Conservation (phyloP, 2,888 invertebrate species). For the Trilocha varians region DNA sequence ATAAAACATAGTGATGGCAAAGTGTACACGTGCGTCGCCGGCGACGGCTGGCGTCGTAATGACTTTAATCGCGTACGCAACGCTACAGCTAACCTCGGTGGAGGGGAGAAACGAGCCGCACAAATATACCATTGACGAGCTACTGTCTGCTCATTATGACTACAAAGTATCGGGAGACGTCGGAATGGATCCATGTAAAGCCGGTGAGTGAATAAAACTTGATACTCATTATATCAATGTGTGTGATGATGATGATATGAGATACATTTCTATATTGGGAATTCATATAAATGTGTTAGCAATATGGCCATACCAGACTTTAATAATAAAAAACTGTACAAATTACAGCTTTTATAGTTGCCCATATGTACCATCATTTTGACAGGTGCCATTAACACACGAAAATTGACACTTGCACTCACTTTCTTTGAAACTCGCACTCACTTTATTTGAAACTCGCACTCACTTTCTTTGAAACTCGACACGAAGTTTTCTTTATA, state of each 20-base stretch:
- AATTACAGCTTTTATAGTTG: neutral
- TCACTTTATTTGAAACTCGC: no score
- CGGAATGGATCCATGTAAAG: slow-evolving; percentile 90
- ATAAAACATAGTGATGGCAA: slow-evolving; percentile 35
- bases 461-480: no score
- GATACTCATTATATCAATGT: no score
- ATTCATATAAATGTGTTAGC: no score
- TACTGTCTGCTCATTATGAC: slow-evolving; percentile 77
- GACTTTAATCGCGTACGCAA: slow-evolving; percentile 35
- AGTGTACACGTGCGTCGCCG: slow-evolving; percentile 32
- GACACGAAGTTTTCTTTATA: no score
- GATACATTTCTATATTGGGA: no score
- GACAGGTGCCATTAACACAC: neutral
- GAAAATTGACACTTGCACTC: no score
- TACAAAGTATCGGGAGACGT: slow-evolving; percentile 81
- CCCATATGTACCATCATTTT: neutral
- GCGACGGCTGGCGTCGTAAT: slow-evolving; percentile 36
- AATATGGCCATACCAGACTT: no score
- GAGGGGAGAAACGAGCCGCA: slow-evolving; percentile 50
- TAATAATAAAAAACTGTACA: no score
- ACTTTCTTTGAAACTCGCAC: no score
- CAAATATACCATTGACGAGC: slow-evolving; percentile 78
- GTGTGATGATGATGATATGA: no score
- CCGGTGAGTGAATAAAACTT: slow-evolving; percentile 80
- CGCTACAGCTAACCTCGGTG: slow-evolving; percentile 30